phyloP scores from a whole-genome alignment of 2,888 invertebrate genomes.

The Serripes groenlandicus region DNA sequence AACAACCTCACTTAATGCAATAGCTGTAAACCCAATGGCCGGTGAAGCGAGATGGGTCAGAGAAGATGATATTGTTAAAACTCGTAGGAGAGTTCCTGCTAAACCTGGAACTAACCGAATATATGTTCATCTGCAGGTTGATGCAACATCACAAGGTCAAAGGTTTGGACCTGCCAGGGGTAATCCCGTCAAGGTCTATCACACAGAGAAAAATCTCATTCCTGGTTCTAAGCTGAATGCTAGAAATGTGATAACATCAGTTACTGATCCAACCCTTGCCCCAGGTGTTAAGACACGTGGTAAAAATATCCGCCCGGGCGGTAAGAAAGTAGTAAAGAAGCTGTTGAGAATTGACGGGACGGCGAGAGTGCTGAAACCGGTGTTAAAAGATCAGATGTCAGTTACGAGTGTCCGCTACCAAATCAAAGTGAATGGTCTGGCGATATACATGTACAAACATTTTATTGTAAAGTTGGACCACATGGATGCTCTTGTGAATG shows the following conservation, averaged over 20 bases:
- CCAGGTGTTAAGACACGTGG: conserved; percentile 22
- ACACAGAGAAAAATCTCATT: conserved; percentile 59
- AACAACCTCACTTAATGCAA: not conserved
- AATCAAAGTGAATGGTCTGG: conserved; percentile 61
- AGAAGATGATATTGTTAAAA: conserved; percentile 33
- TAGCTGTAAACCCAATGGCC: conserved; percentile 18
- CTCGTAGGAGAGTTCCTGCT: not conserved
- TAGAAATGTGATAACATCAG: conserved; percentile 44
- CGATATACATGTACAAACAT: conserved; percentile 64
- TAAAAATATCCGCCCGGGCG: conserved; percentile 37
- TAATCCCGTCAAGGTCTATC: conserved; percentile 29
- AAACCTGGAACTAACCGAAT: conserved; percentile 47
- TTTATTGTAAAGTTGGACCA: conserved; percentile 48
- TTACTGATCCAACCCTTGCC: conserved; percentile 48
- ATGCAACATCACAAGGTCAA: not conserved
- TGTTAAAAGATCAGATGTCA: conserved; percentile 21
- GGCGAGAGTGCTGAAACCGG: conserved; percentile 31
- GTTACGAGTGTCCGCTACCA: conserved; percentile 46
- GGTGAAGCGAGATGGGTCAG: conserved; percentile 53
- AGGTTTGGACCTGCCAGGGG: not conserved
- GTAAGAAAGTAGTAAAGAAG: conserved; percentile 17
- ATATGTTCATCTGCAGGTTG: conserved; percentile 59
- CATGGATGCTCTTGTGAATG: conserved; percentile 61
- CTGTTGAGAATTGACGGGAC: conserved; percentile 14
- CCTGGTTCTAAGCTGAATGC: conserved; percentile 42